These are phyloP conservation scores for Phymorhynchus buccinoides DNA, from an alignment of 1,140 invertebrate genomes.

Conservation along the genomic window DNA sequence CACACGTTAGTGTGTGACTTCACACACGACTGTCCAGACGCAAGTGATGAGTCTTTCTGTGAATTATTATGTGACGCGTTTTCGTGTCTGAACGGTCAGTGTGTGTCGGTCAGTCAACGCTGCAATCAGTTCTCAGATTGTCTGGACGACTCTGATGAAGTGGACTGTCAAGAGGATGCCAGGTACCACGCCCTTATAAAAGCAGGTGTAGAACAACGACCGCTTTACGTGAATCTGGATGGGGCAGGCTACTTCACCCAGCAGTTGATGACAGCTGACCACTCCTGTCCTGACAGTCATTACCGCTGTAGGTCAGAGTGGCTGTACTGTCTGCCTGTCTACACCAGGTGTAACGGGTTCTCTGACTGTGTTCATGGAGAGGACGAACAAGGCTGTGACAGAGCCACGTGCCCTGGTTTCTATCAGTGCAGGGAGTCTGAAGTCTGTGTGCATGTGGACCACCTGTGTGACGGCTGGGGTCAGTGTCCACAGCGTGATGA, in stretches of 20 bases:
- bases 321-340: not conserved
- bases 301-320: not conserved
- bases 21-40: not conserved
- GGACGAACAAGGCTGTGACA: not conserved
- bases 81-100: not conserved
- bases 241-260: slow-evolving; percentile 10
- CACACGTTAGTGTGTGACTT: slow-evolving; percentile 6
- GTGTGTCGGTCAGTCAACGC: not conserved
- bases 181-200: not conserved
- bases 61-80: not conserved
- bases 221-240: not conserved
- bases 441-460: slow-evolving; percentile 24
- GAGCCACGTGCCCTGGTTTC: slow-evolving; percentile 32
- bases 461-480: too few species aligned
- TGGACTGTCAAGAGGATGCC: not conserved
- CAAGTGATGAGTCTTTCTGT: not conserved
- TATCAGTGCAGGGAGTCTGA: slow-evolving; percentile 28
- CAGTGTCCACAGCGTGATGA: too few species aligned
- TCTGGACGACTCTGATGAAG: not conserved
- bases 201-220: not conserved
- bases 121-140: not conserved
- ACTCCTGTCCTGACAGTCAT: slow-evolving; percentile 23
- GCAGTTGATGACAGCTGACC: not conserved
- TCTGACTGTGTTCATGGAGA: not conserved
- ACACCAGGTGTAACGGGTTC: slow-evolving; percentile 25